These are phyloP conservation scores for Drosophila leonis DNA, from an alignment of 2,888 invertebrate species.

Conservation along the genomic window DNA sequence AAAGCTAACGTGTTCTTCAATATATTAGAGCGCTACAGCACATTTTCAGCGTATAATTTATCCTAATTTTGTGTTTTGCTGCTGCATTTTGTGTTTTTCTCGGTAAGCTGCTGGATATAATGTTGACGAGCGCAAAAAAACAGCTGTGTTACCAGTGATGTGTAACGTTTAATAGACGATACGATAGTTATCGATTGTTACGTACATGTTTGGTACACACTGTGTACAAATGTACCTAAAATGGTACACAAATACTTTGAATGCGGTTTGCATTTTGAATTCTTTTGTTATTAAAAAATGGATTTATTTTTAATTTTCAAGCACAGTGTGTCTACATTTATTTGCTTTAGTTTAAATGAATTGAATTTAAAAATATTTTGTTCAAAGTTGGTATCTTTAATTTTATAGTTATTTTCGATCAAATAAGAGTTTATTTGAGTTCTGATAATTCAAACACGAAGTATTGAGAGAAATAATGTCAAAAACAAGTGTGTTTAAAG, in stretches of 20 bases:
- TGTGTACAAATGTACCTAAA: not conserved
- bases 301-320: not conserved
- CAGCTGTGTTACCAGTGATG: slow-evolving; percentile 38
- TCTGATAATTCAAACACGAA: too few species aligned
- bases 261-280: too few species aligned
- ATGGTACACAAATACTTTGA: not conserved
- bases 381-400: too few species aligned
- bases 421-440: too few species aligned
- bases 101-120: slow-evolving; percentile 20
- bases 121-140: slow-evolving; percentile 39
- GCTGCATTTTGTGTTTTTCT: slow-evolving; percentile 34
- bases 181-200: not conserved
- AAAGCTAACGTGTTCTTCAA: slow-evolving; percentile 19
- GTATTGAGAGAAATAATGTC: too few species aligned
- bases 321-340: not conserved
- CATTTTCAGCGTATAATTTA: slow-evolving; percentile 42
- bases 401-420: too few species aligned
- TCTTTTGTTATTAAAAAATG: rapidly evolving
- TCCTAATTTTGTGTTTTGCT: slow-evolving; percentile 17
- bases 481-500: too few species aligned
- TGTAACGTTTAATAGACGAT: not conserved
- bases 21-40: slow-evolving; percentile 14
- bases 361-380: not conserved
- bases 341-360: not conserved
- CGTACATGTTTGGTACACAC: not conserved